Percentiles rank a stretch among this genome's conserved stretches.
phyloP scores from a whole-genome alignment of 2,113 vertebrate genomes.

The Python bivittatus region DNA sequence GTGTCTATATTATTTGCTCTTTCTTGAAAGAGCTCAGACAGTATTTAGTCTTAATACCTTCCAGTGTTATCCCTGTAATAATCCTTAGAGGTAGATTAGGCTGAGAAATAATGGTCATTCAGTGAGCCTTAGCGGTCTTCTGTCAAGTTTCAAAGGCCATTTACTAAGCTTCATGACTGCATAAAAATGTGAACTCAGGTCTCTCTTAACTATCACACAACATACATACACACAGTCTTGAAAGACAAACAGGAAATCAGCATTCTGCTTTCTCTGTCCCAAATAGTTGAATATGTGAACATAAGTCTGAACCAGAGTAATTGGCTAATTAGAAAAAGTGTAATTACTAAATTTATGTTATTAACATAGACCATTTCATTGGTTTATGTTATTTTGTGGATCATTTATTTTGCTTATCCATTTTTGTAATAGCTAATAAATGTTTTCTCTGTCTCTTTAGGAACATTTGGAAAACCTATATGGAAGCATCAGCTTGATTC shows the following conservation, averaged over 20 bases:
- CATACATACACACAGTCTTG: neutral
- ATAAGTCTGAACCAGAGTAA: neutral
- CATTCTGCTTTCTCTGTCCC: neutral
- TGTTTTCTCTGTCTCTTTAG: slow-evolving; percentile 65
- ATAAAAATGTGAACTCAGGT: neutral
- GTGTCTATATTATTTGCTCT: neutral
- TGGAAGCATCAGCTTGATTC: slow-evolving; percentile 82
- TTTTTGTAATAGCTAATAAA: slow-evolving; percentile 6
- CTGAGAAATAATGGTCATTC: neutral
- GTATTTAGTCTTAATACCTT: neutral
- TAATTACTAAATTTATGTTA: neutral
- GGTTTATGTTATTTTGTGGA: neutral
- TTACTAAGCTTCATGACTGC: neutral
- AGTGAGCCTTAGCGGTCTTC: neutral
- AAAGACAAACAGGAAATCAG: neutral
- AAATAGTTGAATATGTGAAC: neutral
- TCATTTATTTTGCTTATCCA: neutral
- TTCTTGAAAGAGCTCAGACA: neutral
- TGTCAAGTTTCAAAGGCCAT: neutral
- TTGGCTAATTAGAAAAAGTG: neutral
- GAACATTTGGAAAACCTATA: slow-evolving; percentile 92
- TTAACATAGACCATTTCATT: neutral
- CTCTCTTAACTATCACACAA: neutral
- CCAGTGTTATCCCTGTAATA: neutral
- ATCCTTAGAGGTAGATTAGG: neutral